Base-by-base conservation (phyloP, 2,797 vertebrate genomes). In the Hippoglossus hippoglossus region DNA sequence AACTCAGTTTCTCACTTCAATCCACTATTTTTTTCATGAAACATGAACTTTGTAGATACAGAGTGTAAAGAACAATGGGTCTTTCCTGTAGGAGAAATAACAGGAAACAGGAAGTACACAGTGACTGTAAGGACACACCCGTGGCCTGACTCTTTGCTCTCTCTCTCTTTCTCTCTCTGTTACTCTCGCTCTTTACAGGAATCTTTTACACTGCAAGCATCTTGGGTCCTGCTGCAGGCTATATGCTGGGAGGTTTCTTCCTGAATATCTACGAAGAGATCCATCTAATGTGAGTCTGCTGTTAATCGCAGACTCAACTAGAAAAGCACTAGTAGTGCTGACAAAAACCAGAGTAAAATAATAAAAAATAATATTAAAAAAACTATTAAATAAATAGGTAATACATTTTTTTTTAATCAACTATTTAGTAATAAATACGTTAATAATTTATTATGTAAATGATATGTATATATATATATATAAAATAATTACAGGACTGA, bases 191-290 rank as follows among this genome's bases (percentile, higher is more conserved):
- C 67, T 77, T 75, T 54, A 44, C 86, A 99, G 98, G 95, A 62
- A 93, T 96, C 90, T 99, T 99, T 90, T 99, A 99, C 91, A 98
- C 97, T 0, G 97, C 97, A 11, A 97, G 97, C 86, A 96, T 98
- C 85, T 90, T 99, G 53, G 98, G 98, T 39, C 97, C 97, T 0
- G 97, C 98, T 0, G 97, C 95, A 0, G 98, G 98, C 75, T 99
- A 99, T 93, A 94, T 99, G 92, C 89, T 97, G 64, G 98, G 98
- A 75, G 98, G 97, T 56, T 89, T 96, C 86, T 96, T 98, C 93
- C 96, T 99, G 84, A 97, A 96, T 80, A 91, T 97, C 52, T 97
- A 96, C 92, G 97, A 96, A 0, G 97, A 99, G 76, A 87, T 96
- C 74, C 89, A 94, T 79, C 90, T 80, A 79, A 91, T 61, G 98